These are phyloP conservation scores for Catalaphyllia jardinei DNA, from an alignment of 64 coral and sea anemone genomes.

Conservation along the genomic window DNA sequence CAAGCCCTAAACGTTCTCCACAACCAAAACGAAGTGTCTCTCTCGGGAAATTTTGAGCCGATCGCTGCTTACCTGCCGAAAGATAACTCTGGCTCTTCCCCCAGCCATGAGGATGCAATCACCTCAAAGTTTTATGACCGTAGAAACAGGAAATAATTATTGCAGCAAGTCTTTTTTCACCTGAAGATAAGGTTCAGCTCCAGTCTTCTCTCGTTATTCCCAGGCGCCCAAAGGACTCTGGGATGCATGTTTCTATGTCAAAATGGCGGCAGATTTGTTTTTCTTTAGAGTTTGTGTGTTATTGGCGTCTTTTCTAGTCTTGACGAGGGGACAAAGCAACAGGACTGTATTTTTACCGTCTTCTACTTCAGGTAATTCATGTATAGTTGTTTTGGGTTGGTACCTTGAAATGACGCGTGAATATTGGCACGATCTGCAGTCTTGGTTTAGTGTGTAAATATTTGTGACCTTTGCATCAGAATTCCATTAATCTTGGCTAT, in stretches of 20 bases:
- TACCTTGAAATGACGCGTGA: background rate
- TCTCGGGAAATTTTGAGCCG: background rate
- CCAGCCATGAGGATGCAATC: slow-evolving; percentile 7
- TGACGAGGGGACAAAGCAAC: slow-evolving; percentile 32
- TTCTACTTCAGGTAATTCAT: slow-evolving; percentile 61
- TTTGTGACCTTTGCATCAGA: background rate
- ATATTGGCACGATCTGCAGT: background rate
- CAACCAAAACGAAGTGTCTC: background rate
- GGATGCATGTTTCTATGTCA: slow-evolving; percentile 47
- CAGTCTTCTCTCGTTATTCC: background rate
- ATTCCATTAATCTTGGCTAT: background rate
- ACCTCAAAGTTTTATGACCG: background rate
- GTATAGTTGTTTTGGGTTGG: too few species aligned
- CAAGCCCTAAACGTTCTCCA: background rate
- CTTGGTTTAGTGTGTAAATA: background rate
- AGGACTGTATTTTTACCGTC: slow-evolving; percentile 73
- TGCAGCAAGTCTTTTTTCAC: background rate
- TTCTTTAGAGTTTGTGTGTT: background rate
- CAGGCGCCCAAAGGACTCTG: background rate
- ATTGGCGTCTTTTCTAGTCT: background rate
- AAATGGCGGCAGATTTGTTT: slow-evolving; percentile 90
- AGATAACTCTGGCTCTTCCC: slow-evolving; percentile 55
- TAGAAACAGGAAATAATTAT: background rate
- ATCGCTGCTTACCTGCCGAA: slow-evolving; percentile 59
- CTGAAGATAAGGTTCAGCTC: background rate